Percentiles rank a stretch among this genome's conserved stretches.
phyloP scores from a whole-genome alignment of 1,140 invertebrate genomes.

The Ostrea denselamellosa region DNA sequence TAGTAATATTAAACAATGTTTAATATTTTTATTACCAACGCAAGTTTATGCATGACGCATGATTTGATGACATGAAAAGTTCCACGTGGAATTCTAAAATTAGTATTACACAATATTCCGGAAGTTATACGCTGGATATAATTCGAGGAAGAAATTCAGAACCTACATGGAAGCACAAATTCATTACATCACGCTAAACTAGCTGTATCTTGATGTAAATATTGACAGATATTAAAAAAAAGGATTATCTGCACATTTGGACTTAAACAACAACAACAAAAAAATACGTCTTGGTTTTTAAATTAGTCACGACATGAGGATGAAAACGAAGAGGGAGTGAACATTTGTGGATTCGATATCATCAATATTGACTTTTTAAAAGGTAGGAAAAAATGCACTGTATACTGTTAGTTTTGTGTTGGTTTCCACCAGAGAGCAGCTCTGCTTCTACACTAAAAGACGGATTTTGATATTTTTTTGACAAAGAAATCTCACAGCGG shows the following conservation, averaged over 20 bases:
- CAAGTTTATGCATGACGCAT: neutral
- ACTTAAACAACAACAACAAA: neutral
- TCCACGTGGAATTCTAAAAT: slow-evolving; percentile 50
- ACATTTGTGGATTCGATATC: neutral
- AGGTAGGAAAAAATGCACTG: neutral
- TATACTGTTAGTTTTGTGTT: neutral
- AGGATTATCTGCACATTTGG: neutral
- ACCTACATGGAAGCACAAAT: neutral
- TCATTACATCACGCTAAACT: neutral
- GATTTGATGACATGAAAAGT: slow-evolving; percentile 1
- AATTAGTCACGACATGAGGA: neutral
- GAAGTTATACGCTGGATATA: slow-evolving; percentile 11
- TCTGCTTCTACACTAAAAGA: no score
- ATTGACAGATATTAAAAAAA: neutral
- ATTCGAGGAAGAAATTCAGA: neutral
- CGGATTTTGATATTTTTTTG: no score
- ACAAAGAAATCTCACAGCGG: no score
- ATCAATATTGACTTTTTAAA: no score
- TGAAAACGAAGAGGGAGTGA: slow-evolving; percentile 13
- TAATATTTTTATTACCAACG: neutral
- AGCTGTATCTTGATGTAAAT: neutral
- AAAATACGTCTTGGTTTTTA: neutral
- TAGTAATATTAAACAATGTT: no score
- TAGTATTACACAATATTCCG: slow-evolving; percentile 34
- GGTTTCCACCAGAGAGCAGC: no score